Evolutionary conservation across 64 coral and sea anemone species (phyloP), one percentile per base, ranked within the genome.

Genomic region (Trachythela sp.): DNA sequence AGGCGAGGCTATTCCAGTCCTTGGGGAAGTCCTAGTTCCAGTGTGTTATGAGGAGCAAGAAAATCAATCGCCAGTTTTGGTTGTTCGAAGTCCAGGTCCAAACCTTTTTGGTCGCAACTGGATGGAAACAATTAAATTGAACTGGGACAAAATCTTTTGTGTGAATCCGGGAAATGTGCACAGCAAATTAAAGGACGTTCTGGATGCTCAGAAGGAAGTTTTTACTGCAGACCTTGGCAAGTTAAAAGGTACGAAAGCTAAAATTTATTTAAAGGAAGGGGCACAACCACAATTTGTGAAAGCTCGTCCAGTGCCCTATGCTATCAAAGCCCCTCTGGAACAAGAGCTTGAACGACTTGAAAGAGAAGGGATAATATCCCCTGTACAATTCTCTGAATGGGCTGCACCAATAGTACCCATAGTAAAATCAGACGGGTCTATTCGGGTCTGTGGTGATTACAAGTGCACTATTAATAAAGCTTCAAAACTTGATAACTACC

Each of bases 1-100:
- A 26, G 64, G 64, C 15, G 90, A 91, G 51, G 56, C 85, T 27
- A 39, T 89, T 34, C 70, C 70, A 49, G 48, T 49, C 15, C 48
- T 49, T 7, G 48, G 48, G 7, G 48, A 49, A 15, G 64, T 70
- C 8, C 8, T 26, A 5, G 64, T 70, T 26, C 18, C 64, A 7
- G 64, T 70, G 5, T 7, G 24, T 22, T 70, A 70, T 70, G 64
- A 70, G 24, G 7, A 49, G 15, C 48, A 49, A 15, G 8, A 70
- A n/a, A 7, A 26, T 7, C 30, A 70, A 22, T 70, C 24, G 30
- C 64, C 64, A 22, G 20, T n/a, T 9, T 22, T 70, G 64, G 64
- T 70, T 26, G 64, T 70, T n/a, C 4, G 18, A 8, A 32, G 54
- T 59, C 30, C 48, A 8, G 86, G 64, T 22, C 64, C 64, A 26